Evolutionary conservation across 2,113 vertebrate genomes (phyloP).

Genomic region (Phaetusa simplex): DNA sequence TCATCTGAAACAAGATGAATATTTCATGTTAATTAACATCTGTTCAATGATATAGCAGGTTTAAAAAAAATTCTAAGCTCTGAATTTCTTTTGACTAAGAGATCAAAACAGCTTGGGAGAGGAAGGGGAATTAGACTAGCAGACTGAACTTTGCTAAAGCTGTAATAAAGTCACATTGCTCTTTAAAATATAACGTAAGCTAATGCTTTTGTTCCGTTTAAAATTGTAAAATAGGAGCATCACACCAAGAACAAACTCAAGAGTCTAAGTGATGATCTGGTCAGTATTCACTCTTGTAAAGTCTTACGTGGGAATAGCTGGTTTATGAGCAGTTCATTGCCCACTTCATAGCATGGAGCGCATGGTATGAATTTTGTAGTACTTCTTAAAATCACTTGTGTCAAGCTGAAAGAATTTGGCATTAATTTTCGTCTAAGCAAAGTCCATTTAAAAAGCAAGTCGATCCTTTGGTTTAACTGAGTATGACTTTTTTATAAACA

Average conservation of each 20-base stretch:
- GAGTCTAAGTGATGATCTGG: not conserved
- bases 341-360: not conserved
- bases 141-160: not conserved
- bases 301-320: not conserved
- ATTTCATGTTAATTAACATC: conserved; percentile 15
- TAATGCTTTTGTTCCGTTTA: not conserved
- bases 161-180: not conserved
- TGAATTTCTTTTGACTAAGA: not conserved
- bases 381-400: not conserved
- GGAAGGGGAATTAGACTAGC: not conserved
- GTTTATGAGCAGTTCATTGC: not conserved
- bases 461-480: not conserved
- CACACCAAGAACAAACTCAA: not conserved
- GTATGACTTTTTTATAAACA: not conserved
- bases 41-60: not conserved
- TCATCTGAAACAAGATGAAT: conserved; percentile 28
- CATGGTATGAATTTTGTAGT: not conserved
- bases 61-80: conserved; percentile 17
- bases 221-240: not conserved
- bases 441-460: not conserved
- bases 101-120: not conserved
- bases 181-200: not conserved
- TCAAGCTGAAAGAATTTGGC: not conserved
- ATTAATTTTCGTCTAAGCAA: not conserved
- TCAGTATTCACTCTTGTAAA: not conserved